Conservation (phyloP, 64 coral and sea anemone species). For the Dendronephthya gigantea region DNA sequence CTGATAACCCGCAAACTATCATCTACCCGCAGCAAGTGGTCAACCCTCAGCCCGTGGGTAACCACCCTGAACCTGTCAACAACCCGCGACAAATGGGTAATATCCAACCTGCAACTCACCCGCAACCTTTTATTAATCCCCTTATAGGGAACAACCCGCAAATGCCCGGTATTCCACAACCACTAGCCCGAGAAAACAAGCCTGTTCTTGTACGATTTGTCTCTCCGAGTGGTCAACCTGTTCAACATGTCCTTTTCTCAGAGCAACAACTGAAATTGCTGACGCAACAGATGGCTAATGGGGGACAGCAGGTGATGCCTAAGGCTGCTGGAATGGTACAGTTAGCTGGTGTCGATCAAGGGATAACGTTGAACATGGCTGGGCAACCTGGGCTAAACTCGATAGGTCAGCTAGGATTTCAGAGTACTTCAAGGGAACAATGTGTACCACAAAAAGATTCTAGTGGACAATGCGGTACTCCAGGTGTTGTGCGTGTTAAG, state of each 20-base stretch:
- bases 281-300: background rate
- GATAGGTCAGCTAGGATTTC: too few relatives aligned
- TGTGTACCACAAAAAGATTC: background rate
- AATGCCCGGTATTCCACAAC: background rate
- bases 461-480: background rate
- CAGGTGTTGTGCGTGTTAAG: background rate
- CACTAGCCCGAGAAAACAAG: background rate
- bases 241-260: background rate
- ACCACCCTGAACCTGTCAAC: background rate
- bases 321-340: background rate
- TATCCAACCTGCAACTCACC: background rate
- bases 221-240: background rate
- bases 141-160: background rate
- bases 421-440: too few relatives aligned
- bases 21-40: background rate
- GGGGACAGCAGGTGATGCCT: background rate
- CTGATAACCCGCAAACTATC: background rate
- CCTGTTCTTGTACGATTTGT: background rate
- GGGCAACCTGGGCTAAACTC: too few relatives aligned
- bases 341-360: too few relatives aligned
- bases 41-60: background rate
- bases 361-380: too few relatives aligned
- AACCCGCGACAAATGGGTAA: background rate
- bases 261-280: background rate
- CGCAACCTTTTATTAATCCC: background rate